Conservation (phyloP, 1,140 invertebrate genomes). For the Chelonus insularis region DNA sequence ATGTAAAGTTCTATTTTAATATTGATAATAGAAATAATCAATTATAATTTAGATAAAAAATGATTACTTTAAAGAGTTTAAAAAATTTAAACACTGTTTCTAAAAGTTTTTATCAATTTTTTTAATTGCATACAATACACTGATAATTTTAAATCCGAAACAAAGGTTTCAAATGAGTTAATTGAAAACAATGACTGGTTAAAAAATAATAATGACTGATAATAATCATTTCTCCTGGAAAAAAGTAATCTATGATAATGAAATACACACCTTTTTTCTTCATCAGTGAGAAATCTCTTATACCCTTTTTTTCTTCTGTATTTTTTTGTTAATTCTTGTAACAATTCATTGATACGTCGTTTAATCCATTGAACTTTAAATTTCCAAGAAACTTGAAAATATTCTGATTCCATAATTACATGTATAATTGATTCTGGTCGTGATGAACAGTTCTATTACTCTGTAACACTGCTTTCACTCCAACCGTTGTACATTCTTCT, state of each 20-base stretch:
- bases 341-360: slow-evolving; percentile 38
- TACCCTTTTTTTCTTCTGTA: slow-evolving; percentile 58
- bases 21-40: no score
- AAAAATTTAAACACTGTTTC: no score
- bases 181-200: background rate
- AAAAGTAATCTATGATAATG: no score
- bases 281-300: slow-evolving; percentile 60
- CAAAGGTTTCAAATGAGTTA: no score
- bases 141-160: no score
- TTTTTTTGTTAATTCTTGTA: slow-evolving; percentile 33
- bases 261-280: slow-evolving; percentile 60
- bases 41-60: no score
- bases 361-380: slow-evolving; percentile 43
- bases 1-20: no score
- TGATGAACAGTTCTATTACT: background rate
- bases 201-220: background rate
- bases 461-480: background rate
- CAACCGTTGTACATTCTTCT: no score
- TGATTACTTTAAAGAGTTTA: no score
- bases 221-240: background rate
- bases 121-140: no score
- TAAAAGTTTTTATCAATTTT: no score
- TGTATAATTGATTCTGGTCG: background rate
- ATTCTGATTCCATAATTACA: slow-evolving; percentile 45
- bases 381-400: slow-evolving; percentile 53